Conservation (phyloP, 2,888 invertebrate species). For the Patella caerulea region DNA sequence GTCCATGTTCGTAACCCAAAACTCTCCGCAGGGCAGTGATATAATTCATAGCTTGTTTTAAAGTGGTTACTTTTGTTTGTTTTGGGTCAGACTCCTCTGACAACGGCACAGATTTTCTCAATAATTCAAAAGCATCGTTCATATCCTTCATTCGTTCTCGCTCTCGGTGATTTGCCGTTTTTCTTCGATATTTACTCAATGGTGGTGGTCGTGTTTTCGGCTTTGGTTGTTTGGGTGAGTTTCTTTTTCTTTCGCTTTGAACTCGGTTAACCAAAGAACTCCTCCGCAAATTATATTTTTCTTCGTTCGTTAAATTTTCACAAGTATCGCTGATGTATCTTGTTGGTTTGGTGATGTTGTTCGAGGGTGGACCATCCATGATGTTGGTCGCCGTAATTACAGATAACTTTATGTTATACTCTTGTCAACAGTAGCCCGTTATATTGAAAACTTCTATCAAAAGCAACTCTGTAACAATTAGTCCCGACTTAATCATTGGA, state of each 20-base stretch:
- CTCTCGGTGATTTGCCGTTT: constrained; percentile 91
- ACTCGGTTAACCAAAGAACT: constrained; percentile 77
- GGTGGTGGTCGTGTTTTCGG: constrained; percentile 76
- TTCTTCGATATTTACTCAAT: constrained; percentile 89
- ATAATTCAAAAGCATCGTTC: constrained; percentile 88
- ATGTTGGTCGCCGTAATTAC: no score
- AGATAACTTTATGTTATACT: no score
- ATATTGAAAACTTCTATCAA: no score
- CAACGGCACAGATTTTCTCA: constrained; percentile 83
- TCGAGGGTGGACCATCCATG: no score
- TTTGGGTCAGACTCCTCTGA: constrained; percentile 75
- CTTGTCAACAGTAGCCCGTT: no score
- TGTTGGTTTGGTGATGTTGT: no score
- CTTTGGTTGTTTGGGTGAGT: constrained; percentile 66
- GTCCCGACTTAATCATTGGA: no score
- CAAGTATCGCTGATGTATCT: not conserved
- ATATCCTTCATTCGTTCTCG: constrained; percentile 90
- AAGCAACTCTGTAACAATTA: no score
- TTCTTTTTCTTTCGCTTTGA: constrained; percentile 72
- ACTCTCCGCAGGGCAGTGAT: constrained; percentile 78
- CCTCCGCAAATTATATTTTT: constrained; percentile 79
- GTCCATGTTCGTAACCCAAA: constrained; percentile 46
- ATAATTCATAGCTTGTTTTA: constrained; percentile 89
- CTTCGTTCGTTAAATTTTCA: constrained; percentile 14
- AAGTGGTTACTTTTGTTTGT: constrained; percentile 89